Conservation (phyloP, 1,140 invertebrate genomes). For the Armadillidium nasatum region DNA sequence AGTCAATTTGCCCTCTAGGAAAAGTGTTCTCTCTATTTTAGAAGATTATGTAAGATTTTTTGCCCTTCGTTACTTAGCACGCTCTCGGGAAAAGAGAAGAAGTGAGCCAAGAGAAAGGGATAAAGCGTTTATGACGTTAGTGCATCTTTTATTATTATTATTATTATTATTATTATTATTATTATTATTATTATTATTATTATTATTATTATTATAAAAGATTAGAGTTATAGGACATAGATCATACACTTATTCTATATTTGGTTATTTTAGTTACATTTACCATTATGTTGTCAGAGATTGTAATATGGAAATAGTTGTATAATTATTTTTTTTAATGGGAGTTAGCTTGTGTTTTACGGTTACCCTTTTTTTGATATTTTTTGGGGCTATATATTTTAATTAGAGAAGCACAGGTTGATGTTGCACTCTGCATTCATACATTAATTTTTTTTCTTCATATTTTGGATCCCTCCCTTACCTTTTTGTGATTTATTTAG, state of each 20-base stretch:
- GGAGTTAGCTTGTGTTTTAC: too few species aligned
- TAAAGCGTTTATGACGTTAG: constrained; percentile 44
- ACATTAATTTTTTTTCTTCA: too few species aligned
- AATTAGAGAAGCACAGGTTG: too few species aligned
- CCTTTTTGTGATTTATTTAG: too few species aligned
- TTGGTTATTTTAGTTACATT: too few species aligned
- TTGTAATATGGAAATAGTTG: too few species aligned
- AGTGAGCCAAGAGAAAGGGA: constrained; percentile 44
- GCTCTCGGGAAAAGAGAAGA: constrained; percentile 46
- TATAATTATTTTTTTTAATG: too few species aligned
- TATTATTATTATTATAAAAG: constrained; percentile 27
- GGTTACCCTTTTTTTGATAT: too few species aligned
- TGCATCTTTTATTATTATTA: constrained; percentile 13
- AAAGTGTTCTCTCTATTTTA: constrained; percentile 63
- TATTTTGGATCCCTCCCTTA: too few species aligned
- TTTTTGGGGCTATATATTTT: too few species aligned
- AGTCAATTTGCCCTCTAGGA: constrained; percentile 59
- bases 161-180: constrained; percentile 29
- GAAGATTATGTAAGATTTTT: constrained; percentile 66
- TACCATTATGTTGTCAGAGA: too few species aligned
- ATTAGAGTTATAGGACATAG: not conserved
- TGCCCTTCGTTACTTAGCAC: constrained; percentile 53
- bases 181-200: not conserved
- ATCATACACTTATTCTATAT: not conserved
- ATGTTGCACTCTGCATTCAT: too few species aligned